Conservation (phyloP, 2,797 vertebrate species). For the Channallabes apus region DNA sequence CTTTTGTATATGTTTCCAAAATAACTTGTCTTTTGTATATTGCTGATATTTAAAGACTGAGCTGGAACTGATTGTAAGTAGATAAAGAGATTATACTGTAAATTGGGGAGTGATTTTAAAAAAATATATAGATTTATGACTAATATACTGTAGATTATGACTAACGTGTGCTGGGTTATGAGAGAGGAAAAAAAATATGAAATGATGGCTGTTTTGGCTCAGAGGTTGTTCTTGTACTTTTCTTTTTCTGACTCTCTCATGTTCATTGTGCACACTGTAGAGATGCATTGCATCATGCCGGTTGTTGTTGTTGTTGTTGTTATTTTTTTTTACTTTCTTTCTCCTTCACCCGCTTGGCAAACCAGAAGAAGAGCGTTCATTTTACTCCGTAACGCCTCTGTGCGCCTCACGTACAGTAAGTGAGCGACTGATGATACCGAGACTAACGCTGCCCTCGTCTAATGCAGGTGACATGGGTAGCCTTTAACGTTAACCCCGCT, state of each 20-base stretch:
- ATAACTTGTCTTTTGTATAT: conserved; percentile 74
- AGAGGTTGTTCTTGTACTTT: conserved; percentile 70
- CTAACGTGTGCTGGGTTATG: conserved; percentile 65
- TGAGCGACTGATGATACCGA: conserved; percentile 98
- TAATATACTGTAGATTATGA: conserved; percentile 59
- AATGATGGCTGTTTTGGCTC: conserved; percentile 63
- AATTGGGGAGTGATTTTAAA: conserved; percentile 63
- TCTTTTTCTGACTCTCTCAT: conserved; percentile 59
- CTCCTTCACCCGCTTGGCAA: conserved; percentile 92
- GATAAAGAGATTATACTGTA: conserved; percentile 60
- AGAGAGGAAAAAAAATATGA: conserved; percentile 46
- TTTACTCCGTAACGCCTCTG: conserved; percentile 99
- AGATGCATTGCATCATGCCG: conserved; percentile 85
- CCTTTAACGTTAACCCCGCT: conserved; percentile 75
- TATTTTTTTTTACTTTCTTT: conserved; percentile 81
- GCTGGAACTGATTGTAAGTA: conserved; percentile 69
- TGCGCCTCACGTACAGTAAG: conserved; percentile 99
- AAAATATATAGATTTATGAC: conserved; percentile 67
- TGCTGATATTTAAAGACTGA: conserved; percentile 74
- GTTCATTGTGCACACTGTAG: conserved; percentile 78
- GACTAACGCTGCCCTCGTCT: conserved; percentile 76
- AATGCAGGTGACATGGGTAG: conserved; percentile 82
- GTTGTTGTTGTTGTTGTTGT: conserved; percentile 60
- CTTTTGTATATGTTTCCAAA: conserved; percentile 78
- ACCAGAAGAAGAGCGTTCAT: conserved; percentile 99